phyloP scores from a whole-genome alignment of 2,888 invertebrate genomes.

The Cataglyphis rosenhaueri region DNA sequence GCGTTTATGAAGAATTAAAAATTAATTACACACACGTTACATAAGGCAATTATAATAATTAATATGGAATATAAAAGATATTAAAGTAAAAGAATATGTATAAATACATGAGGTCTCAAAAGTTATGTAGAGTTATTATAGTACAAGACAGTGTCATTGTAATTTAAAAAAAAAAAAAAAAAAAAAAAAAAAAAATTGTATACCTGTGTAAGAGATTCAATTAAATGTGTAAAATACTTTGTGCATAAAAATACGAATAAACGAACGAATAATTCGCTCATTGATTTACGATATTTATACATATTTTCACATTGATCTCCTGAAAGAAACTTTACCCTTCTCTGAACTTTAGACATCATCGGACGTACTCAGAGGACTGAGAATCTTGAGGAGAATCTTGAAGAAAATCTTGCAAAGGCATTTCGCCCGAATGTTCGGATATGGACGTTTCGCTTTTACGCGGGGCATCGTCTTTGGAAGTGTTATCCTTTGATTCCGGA shows the following conservation, averaged over 20 bases:
- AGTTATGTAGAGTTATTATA: neutral
- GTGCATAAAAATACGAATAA: neutral
- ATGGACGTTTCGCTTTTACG: slow-evolving; percentile 59
- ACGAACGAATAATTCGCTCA: neutral
- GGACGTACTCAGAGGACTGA: neutral
- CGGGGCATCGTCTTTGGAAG: slow-evolving; percentile 40
- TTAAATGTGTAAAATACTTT: neutral
- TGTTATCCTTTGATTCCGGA: slow-evolving; percentile 38
- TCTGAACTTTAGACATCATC: neutral
- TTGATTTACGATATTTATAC: neutral
- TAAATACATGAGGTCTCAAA: slow-evolving; percentile 18
- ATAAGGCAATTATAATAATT: slow-evolving; percentile 8
- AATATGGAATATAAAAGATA: neutral
- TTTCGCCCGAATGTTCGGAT: slow-evolving; percentile 55
- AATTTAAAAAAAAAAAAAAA: neutral
- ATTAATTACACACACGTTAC: neutral
- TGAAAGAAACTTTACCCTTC: neutral
- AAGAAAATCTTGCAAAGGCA: slow-evolving; percentile 30
- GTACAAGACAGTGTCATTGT: neutral
- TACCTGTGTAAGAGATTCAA: neutral
- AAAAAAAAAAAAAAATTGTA: neutral
- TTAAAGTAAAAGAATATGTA: neutral
- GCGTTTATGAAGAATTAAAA: neutral
- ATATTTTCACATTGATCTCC: neutral
- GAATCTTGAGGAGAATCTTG: slow-evolving; percentile 22